Evolutionary conservation across 2,113 vertebrate species (phyloP).

Genomic region (Leiothrix lutea): DNA sequence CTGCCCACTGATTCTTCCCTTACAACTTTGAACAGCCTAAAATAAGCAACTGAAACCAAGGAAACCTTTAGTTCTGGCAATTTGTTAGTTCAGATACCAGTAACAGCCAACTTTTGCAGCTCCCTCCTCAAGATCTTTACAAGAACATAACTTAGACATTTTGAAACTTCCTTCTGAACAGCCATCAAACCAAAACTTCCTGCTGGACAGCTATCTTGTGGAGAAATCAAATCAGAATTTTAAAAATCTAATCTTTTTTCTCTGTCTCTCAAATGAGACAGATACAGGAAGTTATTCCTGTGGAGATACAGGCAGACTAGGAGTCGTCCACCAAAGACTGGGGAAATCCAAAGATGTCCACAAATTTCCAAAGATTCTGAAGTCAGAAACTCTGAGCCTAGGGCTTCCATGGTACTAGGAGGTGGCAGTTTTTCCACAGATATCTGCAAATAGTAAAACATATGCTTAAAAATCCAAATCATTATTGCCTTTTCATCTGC

Average conservation of each 20-base stretch:
- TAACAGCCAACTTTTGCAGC: background rate
- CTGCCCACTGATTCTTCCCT: background rate
- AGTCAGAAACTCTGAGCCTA: background rate
- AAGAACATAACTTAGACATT: background rate
- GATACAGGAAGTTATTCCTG: background rate
- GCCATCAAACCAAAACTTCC: background rate
- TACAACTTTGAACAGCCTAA: background rate
- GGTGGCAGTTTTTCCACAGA: background rate
- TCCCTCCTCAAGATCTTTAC: background rate
- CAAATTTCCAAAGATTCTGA: background rate
- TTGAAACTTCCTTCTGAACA: background rate
- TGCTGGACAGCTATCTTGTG: background rate
- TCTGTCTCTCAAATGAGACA: background rate
- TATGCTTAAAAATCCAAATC: background rate
- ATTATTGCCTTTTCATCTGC: background rate
- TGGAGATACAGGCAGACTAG: background rate
- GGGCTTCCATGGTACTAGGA: background rate
- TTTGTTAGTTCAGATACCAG: background rate
- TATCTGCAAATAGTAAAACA: background rate
- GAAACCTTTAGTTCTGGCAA: background rate
- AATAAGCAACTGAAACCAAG: background rate
- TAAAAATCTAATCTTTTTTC: rapidly evolving
- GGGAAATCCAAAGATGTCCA: background rate
- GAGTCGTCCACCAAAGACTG: background rate
- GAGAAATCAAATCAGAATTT: background rate